phyloP scores from a whole-genome alignment of 2,113 vertebrate species.

The Mobula hypostoma region DNA sequence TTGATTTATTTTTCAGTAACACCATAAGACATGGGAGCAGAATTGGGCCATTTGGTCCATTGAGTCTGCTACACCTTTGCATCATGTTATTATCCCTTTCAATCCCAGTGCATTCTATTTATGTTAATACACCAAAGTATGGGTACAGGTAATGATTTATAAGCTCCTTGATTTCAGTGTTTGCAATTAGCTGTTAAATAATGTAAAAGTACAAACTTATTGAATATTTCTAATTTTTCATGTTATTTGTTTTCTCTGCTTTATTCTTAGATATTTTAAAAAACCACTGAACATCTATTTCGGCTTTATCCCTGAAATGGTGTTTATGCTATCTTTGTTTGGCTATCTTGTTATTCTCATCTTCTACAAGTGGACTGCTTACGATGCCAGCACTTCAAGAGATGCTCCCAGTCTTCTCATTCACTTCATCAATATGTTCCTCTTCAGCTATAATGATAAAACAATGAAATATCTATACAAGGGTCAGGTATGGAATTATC shows the following conservation, averaged over 20 bases:
- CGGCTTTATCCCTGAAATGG: conserved; percentile 89
- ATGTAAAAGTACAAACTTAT: background rate
- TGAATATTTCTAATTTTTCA: background rate
- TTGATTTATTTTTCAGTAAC: background rate
- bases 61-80: no score
- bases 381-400: conserved; percentile 65
- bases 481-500: conserved; percentile 73
- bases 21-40: no score
- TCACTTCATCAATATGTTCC: conserved; percentile 97
- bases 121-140: background rate
- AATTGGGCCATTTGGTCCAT: no score
- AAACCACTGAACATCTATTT: conserved; percentile 91
- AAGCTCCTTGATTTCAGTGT: background rate
- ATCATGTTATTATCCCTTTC: no score
- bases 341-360: conserved; percentile 88
- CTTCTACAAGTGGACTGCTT: conserved; percentile 88
- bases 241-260: background rate
- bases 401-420: conserved; percentile 89
- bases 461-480: conserved; percentile 70
- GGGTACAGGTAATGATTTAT: background rate
- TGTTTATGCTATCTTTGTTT: conserved; percentile 87
- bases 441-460: conserved; percentile 79
- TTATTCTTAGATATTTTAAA: conserved; percentile 75
- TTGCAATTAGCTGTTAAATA: background rate
- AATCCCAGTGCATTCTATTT: background rate